A percentile compares a stretch with the other conserved stretches of the same genome.
These are phyloP conservation scores for Labeo catla DNA, from an alignment of 2,113 vertebrate species.

Conservation along the genomic window DNA sequence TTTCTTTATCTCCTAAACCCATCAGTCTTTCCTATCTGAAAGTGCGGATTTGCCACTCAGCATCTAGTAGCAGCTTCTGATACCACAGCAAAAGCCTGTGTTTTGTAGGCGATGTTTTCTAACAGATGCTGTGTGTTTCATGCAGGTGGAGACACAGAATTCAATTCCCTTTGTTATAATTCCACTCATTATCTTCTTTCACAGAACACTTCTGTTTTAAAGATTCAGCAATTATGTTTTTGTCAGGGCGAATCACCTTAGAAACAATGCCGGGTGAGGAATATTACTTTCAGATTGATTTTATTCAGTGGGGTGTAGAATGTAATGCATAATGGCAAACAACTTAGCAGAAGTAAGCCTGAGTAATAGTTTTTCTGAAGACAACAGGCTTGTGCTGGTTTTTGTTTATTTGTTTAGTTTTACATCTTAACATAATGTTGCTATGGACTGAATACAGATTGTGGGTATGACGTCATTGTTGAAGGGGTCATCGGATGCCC, in stretches of 20 bases:
- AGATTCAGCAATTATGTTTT: conserved; percentile 25
- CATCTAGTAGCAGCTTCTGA: no score
- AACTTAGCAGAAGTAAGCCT: not conserved
- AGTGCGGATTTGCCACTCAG: conserved; percentile 12
- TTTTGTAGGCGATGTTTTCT: not conserved
- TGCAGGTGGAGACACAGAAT: conserved; percentile 22
- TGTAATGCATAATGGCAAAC: conserved; percentile 46
- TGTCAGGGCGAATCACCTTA: not conserved
- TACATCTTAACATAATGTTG: not conserved
- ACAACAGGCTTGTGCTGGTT: conserved; percentile 4
- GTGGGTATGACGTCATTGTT: not conserved
- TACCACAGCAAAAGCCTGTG: not conserved
- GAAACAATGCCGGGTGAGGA: not conserved
- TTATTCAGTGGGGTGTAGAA: conserved; percentile 28
- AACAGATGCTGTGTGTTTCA: not conserved
- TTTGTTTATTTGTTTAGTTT: not conserved
- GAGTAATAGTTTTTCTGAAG: not conserved
- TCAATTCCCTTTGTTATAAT: conserved; percentile 26
- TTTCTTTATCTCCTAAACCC: not conserved
- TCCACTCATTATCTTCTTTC: not conserved
- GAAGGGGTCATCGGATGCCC: no score
- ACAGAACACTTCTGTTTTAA: conserved; percentile 39
- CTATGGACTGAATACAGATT: not conserved
- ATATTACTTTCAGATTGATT: conserved; percentile 48
- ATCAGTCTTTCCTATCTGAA: not conserved